Base-by-base conservation (phyloP, 2,888 invertebrate genomes). In the Synanthedon formicaeformis region DNA sequence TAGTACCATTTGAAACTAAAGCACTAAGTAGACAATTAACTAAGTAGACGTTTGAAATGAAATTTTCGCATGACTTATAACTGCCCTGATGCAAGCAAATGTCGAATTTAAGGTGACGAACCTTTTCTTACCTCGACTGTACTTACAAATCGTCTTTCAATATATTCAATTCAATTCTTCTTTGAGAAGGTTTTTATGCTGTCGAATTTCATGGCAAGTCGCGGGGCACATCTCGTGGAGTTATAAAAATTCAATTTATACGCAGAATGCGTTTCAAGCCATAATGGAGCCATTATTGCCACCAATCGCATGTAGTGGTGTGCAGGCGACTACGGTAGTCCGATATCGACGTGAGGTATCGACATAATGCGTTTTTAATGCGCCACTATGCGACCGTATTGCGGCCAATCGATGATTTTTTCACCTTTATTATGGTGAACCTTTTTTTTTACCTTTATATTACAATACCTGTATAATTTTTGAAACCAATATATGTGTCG, bases 351-450 rank as follows among this genome's bases (percentile, higher is more conserved):
- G 45, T 45, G 45, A 45, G 14, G n/a, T 45, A 45, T 45, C 45
- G 45, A 45, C 50, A 49, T 52, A 52, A 52, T 52, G 52, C 52
- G 52, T 50, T 52, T 52, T 52, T 52, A 52, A 52, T 52, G 52
- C 48, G 50, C 13, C 27, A 16, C 50, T 50, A 14, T 45, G 13
- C 45, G 45, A 6, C 14, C 45, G 8, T 45, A n/a, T 13, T n/a
- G 45, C 6, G 45, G 14, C 45, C 45, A 12, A n/a, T 13, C 45
- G 45, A n/a, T 14, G 11, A 6, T n/a, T 45, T 14, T n/a, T n/a
- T 13, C 45, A 45, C n/a, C 14, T 45, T 45, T 13, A n/a, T 13
- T n/a, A n/a, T n/a, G n/a, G n/a, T n/a, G n/a, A n/a, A n/a, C n/a
- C n/a, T n/a, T n/a, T n/a, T n/a, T 23, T n/a, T n/a, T 13, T 13